These are phyloP conservation scores for Lichenostomus cassidix DNA, from an alignment of 2,113 vertebrate species.

Conservation along the genomic window DNA sequence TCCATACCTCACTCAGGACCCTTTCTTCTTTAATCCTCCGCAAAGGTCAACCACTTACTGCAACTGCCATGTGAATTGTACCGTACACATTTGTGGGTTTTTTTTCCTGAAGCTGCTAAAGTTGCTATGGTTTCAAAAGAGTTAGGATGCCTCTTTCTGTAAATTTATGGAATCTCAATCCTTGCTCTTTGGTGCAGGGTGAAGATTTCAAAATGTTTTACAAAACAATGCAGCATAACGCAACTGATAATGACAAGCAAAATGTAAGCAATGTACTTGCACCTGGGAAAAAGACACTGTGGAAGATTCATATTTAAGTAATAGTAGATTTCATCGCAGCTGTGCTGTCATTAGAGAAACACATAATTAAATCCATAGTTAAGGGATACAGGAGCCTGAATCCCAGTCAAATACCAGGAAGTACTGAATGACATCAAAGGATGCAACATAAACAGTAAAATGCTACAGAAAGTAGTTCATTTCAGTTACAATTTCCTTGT, in stretches of 20 bases:
- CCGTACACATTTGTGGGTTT: fast-evolving
- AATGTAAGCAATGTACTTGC: not conserved
- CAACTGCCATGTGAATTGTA: not conserved
- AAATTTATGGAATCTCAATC: not conserved
- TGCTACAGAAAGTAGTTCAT: not conserved
- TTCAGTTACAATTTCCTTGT: not conserved
- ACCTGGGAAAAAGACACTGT: not conserved
- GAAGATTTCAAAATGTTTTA: not conserved
- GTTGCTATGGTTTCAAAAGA: conserved; percentile 4
- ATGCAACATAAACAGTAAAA: not conserved
- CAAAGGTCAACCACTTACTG: not conserved
- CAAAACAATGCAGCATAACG: not conserved
- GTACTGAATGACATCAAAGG: not conserved
- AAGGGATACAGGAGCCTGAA: not conserved
- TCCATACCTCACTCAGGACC: not conserved
- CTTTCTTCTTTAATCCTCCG: not conserved
- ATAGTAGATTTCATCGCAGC: not conserved
- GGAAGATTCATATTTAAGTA: not conserved
- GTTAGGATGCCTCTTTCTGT: not conserved
- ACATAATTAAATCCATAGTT: not conserved
- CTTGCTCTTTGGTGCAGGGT: not conserved
- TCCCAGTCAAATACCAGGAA: not conserved
- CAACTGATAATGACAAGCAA: not conserved
- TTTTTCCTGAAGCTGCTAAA: not conserved
- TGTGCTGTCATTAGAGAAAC: not conserved